Base-by-base conservation (phyloP, 2,797 vertebrate species). In the Epinephelus malabaricus region DNA sequence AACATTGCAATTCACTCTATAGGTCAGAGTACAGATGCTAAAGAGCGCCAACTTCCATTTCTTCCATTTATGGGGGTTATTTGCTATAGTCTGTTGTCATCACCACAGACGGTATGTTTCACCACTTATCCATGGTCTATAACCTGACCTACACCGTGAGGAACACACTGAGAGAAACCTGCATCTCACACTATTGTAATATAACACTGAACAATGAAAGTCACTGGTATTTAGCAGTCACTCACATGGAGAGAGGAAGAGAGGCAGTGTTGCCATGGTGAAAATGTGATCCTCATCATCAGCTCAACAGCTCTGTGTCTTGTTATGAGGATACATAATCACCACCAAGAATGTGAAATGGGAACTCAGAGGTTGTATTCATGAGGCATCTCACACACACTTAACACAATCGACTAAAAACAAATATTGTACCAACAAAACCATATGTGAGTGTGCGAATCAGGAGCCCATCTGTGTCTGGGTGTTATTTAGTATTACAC, bases 181-280 rank as follows among this genome's bases (percentile, higher is more conserved):
- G 50, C 18, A 50, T 69, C 21, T 51, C 19, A 15, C 38, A 51
- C 56, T 34, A 27, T 1, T 21, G 17, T 12, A 47, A 45, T 8
- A 38, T 38, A 18, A 70, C 61, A 51, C 18, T 2, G 51, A 66
- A 75, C 51, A 78, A 67, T 43, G 18, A 11, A 65, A 58, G 19
- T 55, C 58, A 19, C 8, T 59, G n/a, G 34, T 61, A 30, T 76
- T 69, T n/a, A 66, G 49, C 40, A 63, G 53, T 51, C 58, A 61
- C 27, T 55, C 54, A 53, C 40, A 19, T 18, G 68, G 6, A 56
- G 23, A 34, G 38, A 34, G 5, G 27, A 21, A 21, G 55, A 43
- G 66, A 79, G 71, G 61, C 25, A 0, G 45, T 56, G 85, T 89
- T 89, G 69, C 78, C 80, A 89, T 87, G 85, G 82, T 72, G 73